Evolutionary conservation across 1,140 invertebrate genomes (phyloP).

Genomic region (Bombus superbus): DNA sequence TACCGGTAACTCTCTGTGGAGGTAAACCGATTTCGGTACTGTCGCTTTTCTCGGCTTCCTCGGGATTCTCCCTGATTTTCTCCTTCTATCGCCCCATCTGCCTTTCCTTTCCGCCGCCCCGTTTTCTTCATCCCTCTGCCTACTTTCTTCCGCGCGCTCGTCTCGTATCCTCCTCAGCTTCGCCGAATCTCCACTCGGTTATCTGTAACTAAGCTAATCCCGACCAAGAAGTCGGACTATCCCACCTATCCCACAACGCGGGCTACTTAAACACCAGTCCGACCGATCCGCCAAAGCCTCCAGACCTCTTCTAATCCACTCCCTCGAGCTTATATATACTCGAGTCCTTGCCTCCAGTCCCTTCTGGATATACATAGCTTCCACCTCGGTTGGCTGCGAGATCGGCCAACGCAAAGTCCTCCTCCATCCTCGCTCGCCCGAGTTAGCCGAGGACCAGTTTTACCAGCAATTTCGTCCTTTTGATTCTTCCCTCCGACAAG

Average conservation of each 20-base stretch:
- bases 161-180: conserved; percentile 16
- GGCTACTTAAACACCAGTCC: conserved; percentile 74
- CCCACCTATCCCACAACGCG: conserved; percentile 9
- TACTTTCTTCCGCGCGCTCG: conserved; percentile 32
- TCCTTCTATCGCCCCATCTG: conserved; percentile 22
- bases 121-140: conserved; percentile 2
- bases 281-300: conserved; percentile 74
- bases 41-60: conserved; percentile 12
- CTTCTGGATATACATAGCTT: conserved; percentile 7
- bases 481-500: neutral
- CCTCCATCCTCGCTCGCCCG: conserved; percentile 31
- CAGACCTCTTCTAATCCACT: conserved; percentile 72
- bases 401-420: conserved; percentile 37
- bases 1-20: conserved; percentile 14
- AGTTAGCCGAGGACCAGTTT: conserved; percentile 66
- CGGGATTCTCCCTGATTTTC: conserved; percentile 20
- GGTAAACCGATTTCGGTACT: conserved; percentile 19
- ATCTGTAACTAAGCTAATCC: conserved; percentile 79
- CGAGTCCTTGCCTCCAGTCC: conserved; percentile 24
- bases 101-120: neutral
- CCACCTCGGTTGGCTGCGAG: conserved; percentile 28
- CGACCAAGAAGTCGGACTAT: conserved; percentile 69
- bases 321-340: conserved; percentile 52
- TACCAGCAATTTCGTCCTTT: conserved; percentile 43
- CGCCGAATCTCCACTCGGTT: conserved; percentile 67